phyloP scores from a whole-genome alignment of 2,888 invertebrate genomes.

The Eulithis prunata region DNA sequence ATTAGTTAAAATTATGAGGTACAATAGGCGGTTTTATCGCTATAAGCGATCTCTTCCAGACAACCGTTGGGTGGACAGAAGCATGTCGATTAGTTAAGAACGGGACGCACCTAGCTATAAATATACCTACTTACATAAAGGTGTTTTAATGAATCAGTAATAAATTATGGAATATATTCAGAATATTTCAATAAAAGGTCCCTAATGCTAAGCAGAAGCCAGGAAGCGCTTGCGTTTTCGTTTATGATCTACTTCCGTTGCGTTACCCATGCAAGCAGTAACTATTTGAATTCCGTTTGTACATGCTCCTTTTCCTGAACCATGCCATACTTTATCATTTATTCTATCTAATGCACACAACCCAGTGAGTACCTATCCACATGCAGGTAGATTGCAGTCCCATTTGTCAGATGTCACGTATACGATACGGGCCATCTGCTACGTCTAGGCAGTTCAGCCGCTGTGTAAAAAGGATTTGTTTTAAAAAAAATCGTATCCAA shows the following conservation, averaged over 20 bases:
- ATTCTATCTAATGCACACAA: conserved; percentile 14
- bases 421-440: conserved; percentile 28
- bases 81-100: no score
- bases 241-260: conserved; percentile 30
- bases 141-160: no score
- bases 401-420: conserved; percentile 30
- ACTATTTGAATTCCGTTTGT: conserved; percentile 19
- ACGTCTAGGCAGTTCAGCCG: conserved; percentile 10
- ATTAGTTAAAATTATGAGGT: no score
- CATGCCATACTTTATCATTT: conserved; percentile 16
- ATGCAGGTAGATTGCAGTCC: conserved; percentile 29
- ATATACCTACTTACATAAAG: no score
- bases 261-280: conserved; percentile 25
- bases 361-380: not conserved
- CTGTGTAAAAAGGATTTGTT: not conserved
- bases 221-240: conserved; percentile 21
- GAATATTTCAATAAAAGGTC: no score
- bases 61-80: no score
- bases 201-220: conserved; percentile 3
- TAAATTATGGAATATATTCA: no score
- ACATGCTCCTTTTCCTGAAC: conserved; percentile 12
- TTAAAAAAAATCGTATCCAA: not conserved
- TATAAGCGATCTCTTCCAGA: no score
- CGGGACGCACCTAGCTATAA: no score
- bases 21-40: no score